Evolutionary conservation across 2,113 vertebrate genomes (phyloP), one percentile per base, ranked within the genome.

Genomic region (Lophotis ruficrista): DNA sequence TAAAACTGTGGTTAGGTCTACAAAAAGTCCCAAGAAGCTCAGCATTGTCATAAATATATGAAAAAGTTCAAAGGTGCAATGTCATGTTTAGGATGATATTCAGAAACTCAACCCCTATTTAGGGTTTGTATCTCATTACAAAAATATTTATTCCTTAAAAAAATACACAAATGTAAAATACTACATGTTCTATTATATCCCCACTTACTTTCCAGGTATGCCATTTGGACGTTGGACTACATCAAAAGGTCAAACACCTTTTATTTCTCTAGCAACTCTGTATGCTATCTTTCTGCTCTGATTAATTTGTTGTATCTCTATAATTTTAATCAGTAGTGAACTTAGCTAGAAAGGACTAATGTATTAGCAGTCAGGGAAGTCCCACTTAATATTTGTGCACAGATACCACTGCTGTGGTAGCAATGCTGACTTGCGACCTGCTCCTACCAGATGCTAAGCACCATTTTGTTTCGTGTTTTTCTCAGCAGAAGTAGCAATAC

Each of bases 111-210:
- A 90, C 60, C 62, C 89, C 89, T 61, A 75, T 54, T 93, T 95
- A 72, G 56, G 71, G 90, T 79, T 95, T 86, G 71, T 83, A 93
- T 97, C 91, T 97, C 85, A 80, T 96, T 98, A 98, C 84, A 98
- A 98, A 98, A 98, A 98, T 98, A 98, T 90, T 91, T 94, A 96
- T 95, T 97, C 93, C 90, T 97, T 98, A 98, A 98, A 98, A 98
- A 98, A 98, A 97, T 98, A 98, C 95, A 93, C 71, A 97, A 97
- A 96, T 95, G 97, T 97, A 96, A 97, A 98, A 94, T 96, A 98
- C 62, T 95, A 93, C 66, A 31, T 94, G 93, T 97, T 93, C 71
- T 83, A 73, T 62, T 87, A 88, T 87, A 96, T 96, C 91, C 93
- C 97, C 88, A 24, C 87, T 94, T 87, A 54, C 79, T 89, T 93